A percentile compares a stretch with the other conserved stretches of the same genome.
phyloP scores from a whole-genome alignment of 2,797 vertebrate genomes.

The Spinibarbus caldwelli region DNA sequence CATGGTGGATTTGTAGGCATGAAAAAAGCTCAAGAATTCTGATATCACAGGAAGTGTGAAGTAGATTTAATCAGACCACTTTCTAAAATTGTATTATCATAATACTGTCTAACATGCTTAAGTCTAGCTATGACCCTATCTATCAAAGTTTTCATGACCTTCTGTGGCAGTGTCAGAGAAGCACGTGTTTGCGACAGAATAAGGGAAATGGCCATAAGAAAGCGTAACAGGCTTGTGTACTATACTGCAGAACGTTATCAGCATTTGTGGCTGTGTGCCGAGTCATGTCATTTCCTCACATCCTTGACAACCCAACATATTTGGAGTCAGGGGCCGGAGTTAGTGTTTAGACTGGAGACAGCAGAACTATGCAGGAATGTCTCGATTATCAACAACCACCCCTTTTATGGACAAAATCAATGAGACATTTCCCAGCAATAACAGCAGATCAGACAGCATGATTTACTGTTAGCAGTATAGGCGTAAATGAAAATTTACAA shows the following conservation, averaged over 20 bases:
- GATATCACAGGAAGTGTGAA: neutral
- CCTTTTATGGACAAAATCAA: conserved; percentile 37
- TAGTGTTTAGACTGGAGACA: conserved; percentile 44
- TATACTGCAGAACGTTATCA: neutral
- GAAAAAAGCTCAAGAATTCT: neutral
- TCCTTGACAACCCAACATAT: neutral
- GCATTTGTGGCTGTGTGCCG: neutral
- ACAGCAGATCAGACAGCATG: neutral
- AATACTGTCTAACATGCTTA: no score
- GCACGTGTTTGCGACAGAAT: neutral
- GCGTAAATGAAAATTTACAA: neutral
- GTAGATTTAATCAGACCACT: neutral
- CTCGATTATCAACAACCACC: neutral
- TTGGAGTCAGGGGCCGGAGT: neutral
- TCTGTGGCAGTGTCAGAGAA: neutral
- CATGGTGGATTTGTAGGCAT: neutral
- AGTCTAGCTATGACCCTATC: neutral
- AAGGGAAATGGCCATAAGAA: neutral
- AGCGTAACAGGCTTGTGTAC: neutral
- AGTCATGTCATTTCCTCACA: conserved; percentile 21
- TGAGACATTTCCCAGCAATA: conserved; percentile 15
- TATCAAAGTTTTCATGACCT: neutral
- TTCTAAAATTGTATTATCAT: neutral
- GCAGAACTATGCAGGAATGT: conserved; percentile 46
- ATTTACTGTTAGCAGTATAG: neutral